phyloP scores from a whole-genome alignment of 2,113 vertebrate species.

The Gopherus evgoodei region DNA sequence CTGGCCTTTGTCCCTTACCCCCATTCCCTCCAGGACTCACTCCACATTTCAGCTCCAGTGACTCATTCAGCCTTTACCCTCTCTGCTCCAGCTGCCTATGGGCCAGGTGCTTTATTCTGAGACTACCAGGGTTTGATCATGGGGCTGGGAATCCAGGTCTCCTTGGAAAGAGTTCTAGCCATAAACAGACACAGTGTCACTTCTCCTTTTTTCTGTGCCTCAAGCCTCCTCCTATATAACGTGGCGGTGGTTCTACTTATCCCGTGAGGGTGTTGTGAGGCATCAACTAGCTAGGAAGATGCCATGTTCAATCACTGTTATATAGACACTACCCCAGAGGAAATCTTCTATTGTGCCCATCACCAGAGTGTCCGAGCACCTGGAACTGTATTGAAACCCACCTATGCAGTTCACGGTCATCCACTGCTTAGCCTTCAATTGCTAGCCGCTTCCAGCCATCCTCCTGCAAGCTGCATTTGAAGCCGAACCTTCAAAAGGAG shows the following conservation, averaged over 20 bases:
- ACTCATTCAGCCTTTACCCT: not conserved
- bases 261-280: no score
- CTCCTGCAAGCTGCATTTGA: fast-evolving
- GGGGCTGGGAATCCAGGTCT: not conserved
- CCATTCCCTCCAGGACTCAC: not conserved
- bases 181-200: not conserved
- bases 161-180: not conserved
- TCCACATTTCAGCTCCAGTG: not conserved
- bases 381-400: fast-evolving
- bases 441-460: not conserved
- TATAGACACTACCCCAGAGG: not conserved
- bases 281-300: not conserved
- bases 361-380: fast-evolving
- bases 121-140: not conserved
- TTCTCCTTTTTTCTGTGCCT: not conserved
- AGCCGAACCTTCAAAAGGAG: fast-evolving
- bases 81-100: no score
- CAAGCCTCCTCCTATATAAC: not conserved
- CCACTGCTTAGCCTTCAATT: not conserved
- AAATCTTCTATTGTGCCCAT: not conserved
- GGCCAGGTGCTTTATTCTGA: not conserved
- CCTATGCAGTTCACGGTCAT: not conserved
- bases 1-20: not conserved
- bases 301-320: not conserved
- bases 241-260: no score